phyloP scores from a whole-genome alignment of 2,113 vertebrate species.

The Melierax canorus region DNA sequence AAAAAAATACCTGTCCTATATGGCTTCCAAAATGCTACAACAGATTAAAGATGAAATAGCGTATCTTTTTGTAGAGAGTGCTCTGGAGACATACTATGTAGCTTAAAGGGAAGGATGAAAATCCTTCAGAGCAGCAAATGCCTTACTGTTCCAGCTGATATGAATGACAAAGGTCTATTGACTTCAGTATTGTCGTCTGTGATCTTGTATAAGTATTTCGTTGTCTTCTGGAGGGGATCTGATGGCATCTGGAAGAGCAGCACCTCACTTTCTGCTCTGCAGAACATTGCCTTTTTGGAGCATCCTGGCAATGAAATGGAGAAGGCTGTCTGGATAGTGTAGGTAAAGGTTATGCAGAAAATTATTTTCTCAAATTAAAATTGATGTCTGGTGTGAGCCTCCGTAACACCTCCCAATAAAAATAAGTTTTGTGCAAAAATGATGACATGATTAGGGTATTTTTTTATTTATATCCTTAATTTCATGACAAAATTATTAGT shows the following conservation, averaged over 20 bases:
- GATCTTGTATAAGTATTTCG: background rate
- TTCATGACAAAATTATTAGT: background rate
- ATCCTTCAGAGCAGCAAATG: background rate
- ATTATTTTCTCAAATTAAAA: background rate
- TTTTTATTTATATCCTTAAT: background rate
- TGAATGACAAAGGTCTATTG: background rate
- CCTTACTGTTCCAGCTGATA: background rate
- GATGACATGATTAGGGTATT: background rate
- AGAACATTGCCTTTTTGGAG: background rate
- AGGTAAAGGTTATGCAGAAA: background rate
- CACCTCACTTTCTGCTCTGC: background rate
- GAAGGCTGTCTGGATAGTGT: background rate
- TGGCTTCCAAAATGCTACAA: background rate
- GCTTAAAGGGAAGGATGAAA: background rate
- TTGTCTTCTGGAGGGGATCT: background rate
- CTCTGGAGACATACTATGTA: background rate
- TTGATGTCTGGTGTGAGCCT: too few relatives aligned
- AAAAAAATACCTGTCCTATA: background rate
- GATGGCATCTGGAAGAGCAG: background rate
- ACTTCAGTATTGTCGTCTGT: background rate
- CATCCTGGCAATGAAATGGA: background rate
- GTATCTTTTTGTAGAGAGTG: background rate
- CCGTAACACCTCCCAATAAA: background rate
- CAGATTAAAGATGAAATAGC: background rate
- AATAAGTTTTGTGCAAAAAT: background rate